phyloP scores from a whole-genome alignment of 2,113 vertebrate genomes.

The Prunella himalayana region DNA sequence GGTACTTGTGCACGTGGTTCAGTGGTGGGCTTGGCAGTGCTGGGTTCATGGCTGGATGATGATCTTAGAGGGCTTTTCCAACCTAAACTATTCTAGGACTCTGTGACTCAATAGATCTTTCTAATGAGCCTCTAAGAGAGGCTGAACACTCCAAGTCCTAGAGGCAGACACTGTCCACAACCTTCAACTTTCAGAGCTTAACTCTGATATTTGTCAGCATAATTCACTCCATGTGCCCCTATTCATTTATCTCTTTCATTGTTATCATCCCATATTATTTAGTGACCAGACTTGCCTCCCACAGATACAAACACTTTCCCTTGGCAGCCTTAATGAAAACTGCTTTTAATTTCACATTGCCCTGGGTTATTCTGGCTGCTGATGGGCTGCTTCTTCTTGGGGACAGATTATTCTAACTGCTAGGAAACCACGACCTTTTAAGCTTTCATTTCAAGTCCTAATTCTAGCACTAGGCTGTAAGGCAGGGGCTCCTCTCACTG shows the following conservation, averaged over 20 bases:
- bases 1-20: background rate
- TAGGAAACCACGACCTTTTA: background rate
- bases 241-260: background rate
- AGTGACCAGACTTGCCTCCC: background rate
- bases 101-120: background rate
- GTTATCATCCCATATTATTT: background rate
- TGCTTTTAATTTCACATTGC: slow-evolving; percentile 12
- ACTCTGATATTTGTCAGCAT: background rate
- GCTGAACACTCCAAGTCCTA: background rate
- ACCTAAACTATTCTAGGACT: background rate
- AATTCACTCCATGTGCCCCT: background rate
- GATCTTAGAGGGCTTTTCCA: background rate
- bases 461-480: background rate
- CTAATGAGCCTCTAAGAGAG: background rate
- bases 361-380: background rate
- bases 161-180: background rate
- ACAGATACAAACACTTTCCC: background rate
- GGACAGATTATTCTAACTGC: background rate
- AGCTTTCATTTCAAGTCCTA: background rate
- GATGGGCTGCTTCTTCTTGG: background rate
- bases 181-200: background rate
- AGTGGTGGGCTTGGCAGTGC: background rate
- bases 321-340: background rate
- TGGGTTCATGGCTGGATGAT: background rate
- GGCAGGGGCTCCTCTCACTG: background rate